Percentiles rank a stretch among this genome's conserved stretches.
Conservation (phyloP, 2,797 vertebrate genomes). For the Ispidina lecontei region DNA sequence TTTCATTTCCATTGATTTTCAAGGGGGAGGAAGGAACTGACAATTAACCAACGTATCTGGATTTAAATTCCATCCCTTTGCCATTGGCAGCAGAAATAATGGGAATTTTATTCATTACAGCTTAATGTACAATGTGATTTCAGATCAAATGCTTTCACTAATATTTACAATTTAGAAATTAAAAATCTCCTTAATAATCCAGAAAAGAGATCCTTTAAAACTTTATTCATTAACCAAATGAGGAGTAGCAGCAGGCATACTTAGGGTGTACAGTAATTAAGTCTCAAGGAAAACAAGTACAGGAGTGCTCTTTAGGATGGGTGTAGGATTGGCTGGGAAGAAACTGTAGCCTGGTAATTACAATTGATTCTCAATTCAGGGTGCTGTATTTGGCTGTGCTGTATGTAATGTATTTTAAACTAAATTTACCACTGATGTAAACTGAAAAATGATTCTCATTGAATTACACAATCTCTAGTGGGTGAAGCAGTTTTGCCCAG, state of each 20-base stretch:
- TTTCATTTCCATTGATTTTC: constrained; percentile 51
- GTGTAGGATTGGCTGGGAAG: not conserved
- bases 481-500: not conserved
- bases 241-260: not conserved
- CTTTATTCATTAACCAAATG: not conserved
- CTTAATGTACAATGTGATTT: not conserved
- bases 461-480: not conserved
- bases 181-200: constrained; percentile 11
- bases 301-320: not conserved
- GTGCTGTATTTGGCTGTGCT: not conserved
- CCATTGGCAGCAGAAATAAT: constrained; percentile 4
- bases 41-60: not conserved
- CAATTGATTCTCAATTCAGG: not conserved
- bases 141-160: constrained; percentile 18
- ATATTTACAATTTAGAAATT: not conserved
- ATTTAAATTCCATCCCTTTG: not conserved
- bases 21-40: constrained; percentile 1
- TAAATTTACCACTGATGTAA: not conserved
- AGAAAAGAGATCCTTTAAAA: not conserved
- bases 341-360: not conserved
- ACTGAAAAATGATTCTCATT: not conserved
- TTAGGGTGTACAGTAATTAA: not conserved
- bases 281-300: not conserved
- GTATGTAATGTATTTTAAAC: constrained; percentile 11
- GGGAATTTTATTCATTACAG: not conserved